phyloP scores from a whole-genome alignment of 2,797 vertebrate genomes.

The Scleropages formosus region DNA sequence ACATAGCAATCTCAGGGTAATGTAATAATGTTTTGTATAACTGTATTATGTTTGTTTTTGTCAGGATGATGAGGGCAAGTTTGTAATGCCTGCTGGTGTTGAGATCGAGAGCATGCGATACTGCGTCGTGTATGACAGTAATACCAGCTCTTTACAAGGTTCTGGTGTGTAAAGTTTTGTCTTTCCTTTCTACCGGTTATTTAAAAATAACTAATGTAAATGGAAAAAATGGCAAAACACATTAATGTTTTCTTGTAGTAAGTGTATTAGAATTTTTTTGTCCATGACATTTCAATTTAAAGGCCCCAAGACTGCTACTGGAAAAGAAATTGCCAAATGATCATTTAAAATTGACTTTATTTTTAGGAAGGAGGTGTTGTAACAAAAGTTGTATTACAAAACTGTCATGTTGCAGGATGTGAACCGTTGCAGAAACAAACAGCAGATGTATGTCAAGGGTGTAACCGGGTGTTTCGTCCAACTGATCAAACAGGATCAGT shows the following conservation, averaged over 20 bases:
- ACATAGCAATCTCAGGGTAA: background rate
- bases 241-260: too few relatives aligned
- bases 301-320: too few relatives aligned
- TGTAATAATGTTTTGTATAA: background rate
- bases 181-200: background rate
- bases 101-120: slow-evolving; percentile 73
- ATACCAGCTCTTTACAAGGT: slow-evolving; percentile 55
- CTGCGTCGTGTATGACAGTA: slow-evolving; percentile 80
- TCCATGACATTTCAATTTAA: too few relatives aligned
- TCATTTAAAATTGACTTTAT: background rate
- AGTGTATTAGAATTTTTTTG: too few relatives aligned
- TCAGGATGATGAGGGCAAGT: slow-evolving; percentile 61
- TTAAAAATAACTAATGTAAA: background rate
- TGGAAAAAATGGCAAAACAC: background rate
- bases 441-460: background rate
- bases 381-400: background rate
- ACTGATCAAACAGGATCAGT: background rate
- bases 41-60: slow-evolving; percentile 21
- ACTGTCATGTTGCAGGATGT: background rate
- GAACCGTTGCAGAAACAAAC: background rate
- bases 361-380: background rate
- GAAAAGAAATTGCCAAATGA: background rate
- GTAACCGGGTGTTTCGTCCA: background rate
- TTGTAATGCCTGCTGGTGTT: slow-evolving; percentile 63
- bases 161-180: slow-evolving; percentile 38